Evolutionary conservation across 2,888 invertebrate species (phyloP), one percentile per base, ranked within the genome.

Genomic region (Augochlorella aurata): DNA sequence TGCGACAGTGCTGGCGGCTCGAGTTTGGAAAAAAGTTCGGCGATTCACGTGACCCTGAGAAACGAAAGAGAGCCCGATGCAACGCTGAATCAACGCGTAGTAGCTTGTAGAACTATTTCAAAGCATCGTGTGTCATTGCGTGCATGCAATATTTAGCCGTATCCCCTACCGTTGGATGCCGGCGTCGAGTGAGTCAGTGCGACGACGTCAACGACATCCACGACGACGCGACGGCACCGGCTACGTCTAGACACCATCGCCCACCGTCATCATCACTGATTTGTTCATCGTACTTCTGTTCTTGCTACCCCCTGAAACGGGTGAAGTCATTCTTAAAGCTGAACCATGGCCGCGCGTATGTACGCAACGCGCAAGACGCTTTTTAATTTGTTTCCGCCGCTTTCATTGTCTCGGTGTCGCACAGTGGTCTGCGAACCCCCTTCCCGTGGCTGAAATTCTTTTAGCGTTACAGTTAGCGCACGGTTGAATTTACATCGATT

Each of bases 111-210:
- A 90, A 91, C 90, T 91, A 91, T 91, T 91, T 90, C 87, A 85
- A 90, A 89, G 89, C 87, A 85, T 80, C 87, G 88, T 90, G 89
- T 90, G 90, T 90, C 90, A 92, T 90, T 91, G 91, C 91, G 90
- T 87, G 91, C 91, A 92, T 91, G 92, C 92, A 92, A 92, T 92
- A 92, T 92, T 92, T 91, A 92, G 91, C 88, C 80, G 65, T 80
- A 70, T 81, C 82, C 81, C 78, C 70, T 83, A 61, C 74, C 67
- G 82, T 81, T 76, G 85, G 81, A 84, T 81, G 88, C 83, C 88
- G 90, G 88, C 88, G 89, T 86, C 90, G 90, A 89, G 86, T 91
- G 91, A 91, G 89, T 91, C 91, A 91, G 91, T 90, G 87, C 88
- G 85, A 88, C 90, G 89, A 86, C 89, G 80, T 75, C 79, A 81